Percentiles rank a stretch among this genome's conserved stretches.
Evolutionary conservation across 2,797 vertebrate species (phyloP).

Genomic region (Molothrus aeneus): DNA sequence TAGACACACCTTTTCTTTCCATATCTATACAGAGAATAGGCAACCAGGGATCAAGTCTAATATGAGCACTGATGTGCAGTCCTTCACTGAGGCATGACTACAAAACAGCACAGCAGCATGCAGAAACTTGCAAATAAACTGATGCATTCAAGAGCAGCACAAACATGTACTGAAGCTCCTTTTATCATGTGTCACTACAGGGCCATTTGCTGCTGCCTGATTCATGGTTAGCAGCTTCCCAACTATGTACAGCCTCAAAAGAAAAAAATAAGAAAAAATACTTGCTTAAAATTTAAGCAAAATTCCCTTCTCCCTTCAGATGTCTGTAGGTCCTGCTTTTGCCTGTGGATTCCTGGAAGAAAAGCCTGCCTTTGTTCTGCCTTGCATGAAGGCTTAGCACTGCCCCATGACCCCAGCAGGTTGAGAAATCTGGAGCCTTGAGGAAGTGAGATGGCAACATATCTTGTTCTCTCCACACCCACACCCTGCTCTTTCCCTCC

Average conservation of each 20-base stretch:
- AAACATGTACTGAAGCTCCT: neutral
- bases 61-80: neutral
- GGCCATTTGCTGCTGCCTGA: neutral
- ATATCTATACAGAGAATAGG: neutral
- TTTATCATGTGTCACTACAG: neutral
- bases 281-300: neutral
- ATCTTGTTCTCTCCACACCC: conserved; percentile 4
- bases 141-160: neutral
- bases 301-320: neutral
- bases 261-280: neutral
- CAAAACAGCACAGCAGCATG: neutral
- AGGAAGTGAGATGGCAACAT: conserved; percentile 38
- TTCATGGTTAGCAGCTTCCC: neutral
- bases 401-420: neutral
- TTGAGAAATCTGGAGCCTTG: conserved; percentile 22
- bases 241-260: neutral
- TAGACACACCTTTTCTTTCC: neutral
- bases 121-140: neutral
- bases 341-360: neutral
- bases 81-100: neutral
- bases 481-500: neutral
- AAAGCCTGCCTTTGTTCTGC: neutral
- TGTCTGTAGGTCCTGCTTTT: neutral
- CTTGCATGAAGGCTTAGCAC: neutral
- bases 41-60: neutral